A percentile compares a stretch with the other conserved stretches of the same genome.
Conservation (phyloP, 2,113 vertebrate species). For the Rynchops niger region DNA sequence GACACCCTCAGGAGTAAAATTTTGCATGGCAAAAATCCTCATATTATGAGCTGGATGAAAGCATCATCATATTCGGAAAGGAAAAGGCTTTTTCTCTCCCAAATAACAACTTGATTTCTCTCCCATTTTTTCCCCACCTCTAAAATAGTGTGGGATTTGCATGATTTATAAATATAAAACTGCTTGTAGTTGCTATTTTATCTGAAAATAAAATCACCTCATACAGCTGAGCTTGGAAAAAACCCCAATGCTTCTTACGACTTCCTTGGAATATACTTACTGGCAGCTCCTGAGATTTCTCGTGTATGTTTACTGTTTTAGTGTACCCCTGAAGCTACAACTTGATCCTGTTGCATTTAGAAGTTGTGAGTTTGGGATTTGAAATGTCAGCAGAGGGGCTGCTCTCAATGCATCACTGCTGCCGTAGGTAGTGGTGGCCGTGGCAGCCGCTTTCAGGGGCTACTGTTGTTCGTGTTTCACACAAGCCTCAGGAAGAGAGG, state of each 20-base stretch:
- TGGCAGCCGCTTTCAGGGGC: neutral
- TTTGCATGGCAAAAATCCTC: neutral
- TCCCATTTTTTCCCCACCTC: neutral
- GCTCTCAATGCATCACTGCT: neutral
- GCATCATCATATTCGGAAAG: neutral
- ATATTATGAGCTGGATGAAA: neutral
- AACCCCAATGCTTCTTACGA: neutral
- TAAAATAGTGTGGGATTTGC: neutral
- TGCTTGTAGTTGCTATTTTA: neutral
- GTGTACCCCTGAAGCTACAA: neutral
- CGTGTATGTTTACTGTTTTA: neutral
- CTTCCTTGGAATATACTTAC: neutral
- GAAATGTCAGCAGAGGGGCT: neutral
- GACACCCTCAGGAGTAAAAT: neutral
- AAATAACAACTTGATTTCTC: neutral
- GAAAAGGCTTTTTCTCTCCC: neutral
- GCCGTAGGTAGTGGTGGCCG: neutral
- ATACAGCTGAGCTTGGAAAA: neutral
- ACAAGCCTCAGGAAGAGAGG: neutral
- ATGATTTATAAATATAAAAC: conserved; percentile 25
- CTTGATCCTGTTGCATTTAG: neutral
- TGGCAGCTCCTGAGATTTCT: conserved; percentile 2
- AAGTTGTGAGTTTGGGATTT: neutral
- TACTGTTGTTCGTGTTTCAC: conserved; percentile 27
- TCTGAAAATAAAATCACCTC: neutral